These are phyloP conservation scores for Hetaerina americana DNA, from an alignment of 1,140 invertebrate species.

Conservation along the genomic window DNA sequence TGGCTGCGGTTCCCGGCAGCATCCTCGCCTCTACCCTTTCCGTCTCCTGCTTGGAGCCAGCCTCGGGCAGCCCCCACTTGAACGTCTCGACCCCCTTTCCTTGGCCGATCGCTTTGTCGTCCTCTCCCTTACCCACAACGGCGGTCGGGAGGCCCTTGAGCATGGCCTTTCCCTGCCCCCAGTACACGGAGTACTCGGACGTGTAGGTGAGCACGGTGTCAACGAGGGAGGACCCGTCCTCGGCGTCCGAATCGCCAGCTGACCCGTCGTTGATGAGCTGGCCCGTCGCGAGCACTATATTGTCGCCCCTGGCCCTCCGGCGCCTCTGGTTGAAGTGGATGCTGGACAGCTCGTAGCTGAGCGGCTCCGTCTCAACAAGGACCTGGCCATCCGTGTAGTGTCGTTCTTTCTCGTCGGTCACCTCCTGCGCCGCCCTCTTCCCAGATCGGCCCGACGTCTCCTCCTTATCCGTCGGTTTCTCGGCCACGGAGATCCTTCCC, in stretches of 20 bases:
- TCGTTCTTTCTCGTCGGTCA: slow-evolving; percentile 19
- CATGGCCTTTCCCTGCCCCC: slow-evolving; percentile 63
- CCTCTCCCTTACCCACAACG: background rate
- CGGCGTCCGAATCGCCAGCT: slow-evolving; percentile 19
- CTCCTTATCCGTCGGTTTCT: slow-evolving; percentile 29
- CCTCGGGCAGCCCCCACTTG: slow-evolving; percentile 50
- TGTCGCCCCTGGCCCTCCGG: slow-evolving; percentile 36
- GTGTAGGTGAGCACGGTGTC: slow-evolving; percentile 55
- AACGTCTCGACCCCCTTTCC: slow-evolving; percentile 40
- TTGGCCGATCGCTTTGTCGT: slow-evolving; percentile 43
- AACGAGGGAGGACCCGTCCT: slow-evolving; percentile 38
- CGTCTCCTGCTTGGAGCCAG: slow-evolving; percentile 39
- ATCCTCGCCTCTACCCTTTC: slow-evolving; percentile 43
- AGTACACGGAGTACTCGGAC: slow-evolving; percentile 51
- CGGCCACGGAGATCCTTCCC: slow-evolving; percentile 50
- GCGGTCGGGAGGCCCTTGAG: slow-evolving; percentile 53
- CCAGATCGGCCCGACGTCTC: background rate
- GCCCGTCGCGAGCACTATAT: slow-evolving; percentile 40
- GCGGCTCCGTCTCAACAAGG: slow-evolving; percentile 61
- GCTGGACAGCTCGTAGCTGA: slow-evolving; percentile 52
- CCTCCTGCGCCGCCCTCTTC: background rate
- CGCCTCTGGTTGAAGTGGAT: slow-evolving; percentile 46
- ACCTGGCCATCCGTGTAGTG: slow-evolving; percentile 50
- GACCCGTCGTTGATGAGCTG: slow-evolving; percentile 46
- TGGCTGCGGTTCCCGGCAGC: slow-evolving; percentile 60